These are phyloP conservation scores for Tillus elongatus DNA, from an alignment of 2,888 invertebrate species.

Conservation along the genomic window DNA sequence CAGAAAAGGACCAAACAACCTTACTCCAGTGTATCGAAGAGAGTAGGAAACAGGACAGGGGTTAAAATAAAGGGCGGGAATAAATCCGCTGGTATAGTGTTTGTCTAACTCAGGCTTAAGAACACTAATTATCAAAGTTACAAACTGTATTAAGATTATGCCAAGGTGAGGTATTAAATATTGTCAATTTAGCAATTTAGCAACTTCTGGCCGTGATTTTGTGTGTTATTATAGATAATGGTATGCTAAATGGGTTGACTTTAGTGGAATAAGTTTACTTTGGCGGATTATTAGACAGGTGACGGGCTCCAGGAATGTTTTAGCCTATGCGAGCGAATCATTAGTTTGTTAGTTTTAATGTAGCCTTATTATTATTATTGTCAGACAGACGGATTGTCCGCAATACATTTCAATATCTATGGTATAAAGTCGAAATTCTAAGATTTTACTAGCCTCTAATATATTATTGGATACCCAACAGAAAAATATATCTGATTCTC, in stretches of 20 bases:
- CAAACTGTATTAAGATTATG: slow-evolving; percentile 45
- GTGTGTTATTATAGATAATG: slow-evolving; percentile 42
- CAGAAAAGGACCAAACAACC: slow-evolving; percentile 9
- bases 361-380: too few relatives aligned
- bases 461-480: too few relatives aligned
- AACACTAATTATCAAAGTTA: slow-evolving; percentile 45
- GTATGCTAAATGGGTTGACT: slow-evolving; percentile 41
- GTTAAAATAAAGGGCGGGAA: slow-evolving; percentile 29
- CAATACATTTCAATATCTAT: too few relatives aligned
- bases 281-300: slow-evolving; percentile 37
- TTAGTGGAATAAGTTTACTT: slow-evolving; percentile 38
- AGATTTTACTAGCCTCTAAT: too few relatives aligned
- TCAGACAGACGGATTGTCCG: too few relatives aligned
- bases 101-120: slow-evolving; percentile 43
- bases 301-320: slow-evolving; percentile 32
- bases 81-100: slow-evolving; percentile 40
- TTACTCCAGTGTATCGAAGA: slow-evolving; percentile 8
- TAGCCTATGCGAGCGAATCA: slow-evolving; percentile 9
- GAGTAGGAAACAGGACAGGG: slow-evolving; percentile 17
- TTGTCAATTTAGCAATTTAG: slow-evolving; percentile 44
- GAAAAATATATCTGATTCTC: too few relatives aligned
- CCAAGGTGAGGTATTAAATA: slow-evolving; percentile 40
- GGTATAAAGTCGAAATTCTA: too few relatives aligned
- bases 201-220: slow-evolving; percentile 38
- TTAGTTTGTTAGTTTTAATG: slow-evolving; percentile 4